Conservation (phyloP, 2,113 vertebrate species). For the Phaethon lepturus region DNA sequence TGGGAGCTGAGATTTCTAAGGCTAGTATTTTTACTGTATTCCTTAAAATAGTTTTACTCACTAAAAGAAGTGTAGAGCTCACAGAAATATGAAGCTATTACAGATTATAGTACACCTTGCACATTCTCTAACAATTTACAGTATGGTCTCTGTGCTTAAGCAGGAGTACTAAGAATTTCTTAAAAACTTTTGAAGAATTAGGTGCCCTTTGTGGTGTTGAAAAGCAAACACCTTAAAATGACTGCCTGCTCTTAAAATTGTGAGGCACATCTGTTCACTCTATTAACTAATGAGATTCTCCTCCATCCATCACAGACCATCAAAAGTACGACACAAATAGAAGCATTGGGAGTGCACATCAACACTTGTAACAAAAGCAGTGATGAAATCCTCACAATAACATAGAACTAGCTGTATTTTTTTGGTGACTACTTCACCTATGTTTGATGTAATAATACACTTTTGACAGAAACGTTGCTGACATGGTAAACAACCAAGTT, state of each 20-base stretch:
- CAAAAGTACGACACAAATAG: background rate
- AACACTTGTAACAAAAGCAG: background rate
- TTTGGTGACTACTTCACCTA: background rate
- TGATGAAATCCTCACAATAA: background rate
- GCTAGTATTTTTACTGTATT: background rate
- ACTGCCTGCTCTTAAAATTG: background rate
- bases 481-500: background rate
- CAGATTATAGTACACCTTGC: background rate
- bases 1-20: conserved; percentile 21
- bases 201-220: background rate
- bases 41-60: conserved; percentile 24
- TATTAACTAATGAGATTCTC: background rate
- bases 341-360: background rate
- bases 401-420: background rate
- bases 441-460: background rate
- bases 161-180: background rate
- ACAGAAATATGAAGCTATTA: background rate
- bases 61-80: background rate
- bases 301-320: background rate
- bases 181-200: background rate
- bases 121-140: background rate
- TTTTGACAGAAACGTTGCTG: background rate
- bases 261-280: background rate
- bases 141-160: background rate
- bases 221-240: background rate